Evolutionary conservation across 1,140 invertebrate genomes (phyloP).

Genomic region (Melanaphis sacchari): DNA sequence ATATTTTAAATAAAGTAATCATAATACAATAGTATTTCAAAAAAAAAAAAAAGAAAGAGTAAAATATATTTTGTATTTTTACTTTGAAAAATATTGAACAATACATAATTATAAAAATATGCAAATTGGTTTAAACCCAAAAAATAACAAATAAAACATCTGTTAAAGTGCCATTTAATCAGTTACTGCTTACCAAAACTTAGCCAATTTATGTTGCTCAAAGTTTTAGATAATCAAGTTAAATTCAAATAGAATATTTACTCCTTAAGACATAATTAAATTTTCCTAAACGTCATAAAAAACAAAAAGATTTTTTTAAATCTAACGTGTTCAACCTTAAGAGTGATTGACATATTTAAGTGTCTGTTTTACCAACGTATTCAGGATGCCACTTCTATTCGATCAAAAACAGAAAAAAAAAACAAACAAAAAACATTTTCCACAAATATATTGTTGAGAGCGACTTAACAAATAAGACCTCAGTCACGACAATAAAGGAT

Average conservation of each 20-base stretch:
- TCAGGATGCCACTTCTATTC: not conserved
- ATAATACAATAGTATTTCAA: not conserved
- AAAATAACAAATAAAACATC: not conserved
- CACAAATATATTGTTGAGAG: not conserved
- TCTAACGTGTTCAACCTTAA: not conserved
- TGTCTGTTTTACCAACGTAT: not conserved
- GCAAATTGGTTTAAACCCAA: not conserved
- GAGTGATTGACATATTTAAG: not conserved
- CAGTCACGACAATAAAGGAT: constrained; percentile 9
- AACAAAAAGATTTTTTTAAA: not conserved
- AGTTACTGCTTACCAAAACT: not conserved
- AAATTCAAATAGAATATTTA: not conserved
- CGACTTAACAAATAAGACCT: not conserved
- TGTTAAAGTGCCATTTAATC: not conserved
- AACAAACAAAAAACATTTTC: constrained; percentile 18
- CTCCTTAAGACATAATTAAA: not conserved
- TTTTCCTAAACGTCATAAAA: not conserved
- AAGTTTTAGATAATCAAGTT: not conserved
- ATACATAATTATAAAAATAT: not conserved
- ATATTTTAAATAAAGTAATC: not conserved
- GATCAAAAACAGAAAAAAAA: not conserved
- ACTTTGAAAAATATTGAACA: not conserved
- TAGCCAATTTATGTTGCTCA: not conserved
- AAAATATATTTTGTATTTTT: not conserved
- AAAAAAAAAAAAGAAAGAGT: not conserved